Base-by-base conservation (phyloP, 2,797 vertebrate species). In the Molossus alvarezi region DNA sequence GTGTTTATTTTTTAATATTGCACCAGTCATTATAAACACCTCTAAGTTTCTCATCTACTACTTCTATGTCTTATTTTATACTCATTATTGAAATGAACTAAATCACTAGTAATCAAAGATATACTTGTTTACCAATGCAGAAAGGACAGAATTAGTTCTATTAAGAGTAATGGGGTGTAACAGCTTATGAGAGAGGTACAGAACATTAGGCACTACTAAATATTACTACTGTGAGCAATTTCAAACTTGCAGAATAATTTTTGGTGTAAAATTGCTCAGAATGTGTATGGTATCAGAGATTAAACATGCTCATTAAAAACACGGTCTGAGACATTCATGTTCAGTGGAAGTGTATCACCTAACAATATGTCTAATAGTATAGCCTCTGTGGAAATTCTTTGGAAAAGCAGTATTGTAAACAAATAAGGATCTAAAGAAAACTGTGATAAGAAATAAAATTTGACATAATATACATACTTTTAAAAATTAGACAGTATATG, bases 71-170 rank as follows among this genome's bases (percentile, higher is more conserved):
- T 88, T 94, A 93, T 89, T 91, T 79, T 84, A 51, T 73, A 65
- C 11, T 21, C 5, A 4, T 80, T 62, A 65, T 14, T 23, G 5
- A 33, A 82, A 57, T 58, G 4, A 94, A 67, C 93, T 76, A 67
- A 96, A 88, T 13, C 3, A 55, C 4, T 84, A 58, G 23, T 33
- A 69, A 60, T 64, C 18, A 81, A 14, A 14, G 14, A 71, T 58
- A 45, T 37, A 92, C 10, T 21, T 95, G 1, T 89, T 95, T 89
- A 53, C 23, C 75, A 84, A 91, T 37, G 81, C 14, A 92, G 71
- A 37, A 73, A 58, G 25, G 23, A 67, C 11, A 96, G 3, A 57
- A 90, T 97, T 97, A 94, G n/a, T 96, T 95, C 27, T 72, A 80
- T 11, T 64, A 91, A 71, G 79, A 92, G 27, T 65, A 96, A 83